Base-by-base conservation (phyloP, 2,888 invertebrate genomes). In the Tipula confusa region DNA sequence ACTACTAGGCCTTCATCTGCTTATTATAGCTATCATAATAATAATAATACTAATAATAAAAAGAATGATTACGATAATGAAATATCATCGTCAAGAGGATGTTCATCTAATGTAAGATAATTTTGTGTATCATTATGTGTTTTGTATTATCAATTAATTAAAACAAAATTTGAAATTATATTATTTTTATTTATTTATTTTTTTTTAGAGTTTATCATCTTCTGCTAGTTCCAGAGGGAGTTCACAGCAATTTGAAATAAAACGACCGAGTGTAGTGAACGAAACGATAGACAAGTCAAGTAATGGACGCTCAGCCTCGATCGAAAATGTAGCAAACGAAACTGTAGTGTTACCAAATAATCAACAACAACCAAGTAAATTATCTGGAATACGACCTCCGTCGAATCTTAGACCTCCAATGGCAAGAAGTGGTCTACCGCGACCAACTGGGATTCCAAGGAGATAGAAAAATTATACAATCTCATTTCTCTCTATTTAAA, bases 331-430 rank as follows among this genome's bases (percentile, higher is more conserved):
- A n/a, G 29, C 31, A 80, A 80, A 80, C 15, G 80, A 80, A 80
- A 80, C 80, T 29, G 9, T 31, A 29, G 4, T 80, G 13, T 15
- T 80, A 80, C n/a, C 80, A 80, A 29, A 6, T 7, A 82, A 82
- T 36, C 82, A n/a, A 82, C 18, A 31, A 9, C 18, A 31, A 33
- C 6, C 29, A 33, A 29, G 33, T 18, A 89, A 89, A 85, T 89
- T 89, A 7, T 88, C 88, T 36, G 88, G 89, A 31, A 85, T 89
- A 79, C 86, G 89, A 79, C 88, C 87, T 80, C 89, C 89, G 5
- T 86, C 88, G 80, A 87, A 86, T 84, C 85, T 86, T n/a, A 88
- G 88, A 86, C 43, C 43, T 29, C 43, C 83, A 29, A 43, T n/a
- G 31, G 82, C 81, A 33, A 87, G 88, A 84, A 89, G 89, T 86